Evolutionary conservation across 2,888 invertebrate species (phyloP).

Genomic region (Aphodius granarius): DNA sequence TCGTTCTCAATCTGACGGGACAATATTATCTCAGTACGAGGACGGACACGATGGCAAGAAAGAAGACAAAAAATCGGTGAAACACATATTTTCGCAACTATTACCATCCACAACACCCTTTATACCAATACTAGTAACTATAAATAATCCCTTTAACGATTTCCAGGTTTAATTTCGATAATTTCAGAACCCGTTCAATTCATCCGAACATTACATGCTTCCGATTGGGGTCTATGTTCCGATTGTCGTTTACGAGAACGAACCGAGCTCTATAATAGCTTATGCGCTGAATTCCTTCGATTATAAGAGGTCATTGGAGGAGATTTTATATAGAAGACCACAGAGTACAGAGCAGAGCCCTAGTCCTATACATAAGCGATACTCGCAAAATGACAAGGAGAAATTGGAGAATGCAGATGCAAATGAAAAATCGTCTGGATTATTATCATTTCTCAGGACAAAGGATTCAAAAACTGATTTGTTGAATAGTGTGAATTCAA

Average conservation of each 20-base stretch:
- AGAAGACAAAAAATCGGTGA: constrained; percentile 65
- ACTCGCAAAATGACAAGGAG: constrained; percentile 53
- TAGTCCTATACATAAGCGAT: constrained; percentile 57
- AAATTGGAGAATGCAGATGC: constrained; percentile 40
- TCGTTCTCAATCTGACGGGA: constrained; percentile 54
- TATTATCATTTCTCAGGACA: constrained; percentile 50
- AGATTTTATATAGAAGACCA: constrained; percentile 38
- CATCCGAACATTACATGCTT: constrained; percentile 71
- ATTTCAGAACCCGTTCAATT: constrained; percentile 61
- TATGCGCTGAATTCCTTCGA: constrained; percentile 75
- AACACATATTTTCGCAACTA: constrained; percentile 69
- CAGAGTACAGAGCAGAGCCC: constrained; percentile 49
- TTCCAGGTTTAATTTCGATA: constrained; percentile 57
- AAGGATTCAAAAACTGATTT: constrained; percentile 44
- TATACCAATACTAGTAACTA: constrained; percentile 50
- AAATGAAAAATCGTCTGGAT: constrained; percentile 44
- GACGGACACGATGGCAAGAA: constrained; percentile 50
- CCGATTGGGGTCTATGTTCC: constrained; percentile 62
- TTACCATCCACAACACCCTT: constrained; percentile 60
- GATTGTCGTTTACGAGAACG: constrained; percentile 76
- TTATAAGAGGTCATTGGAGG: constrained; percentile 66
- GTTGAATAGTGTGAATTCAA: constrained; percentile 12
- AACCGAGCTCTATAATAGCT: constrained; percentile 84
- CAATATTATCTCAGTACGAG: constrained; percentile 43
- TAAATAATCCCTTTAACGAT: constrained; percentile 9